phyloP scores from a whole-genome alignment of 2,797 vertebrate genomes.

The Sylvilagus floridanus region DNA sequence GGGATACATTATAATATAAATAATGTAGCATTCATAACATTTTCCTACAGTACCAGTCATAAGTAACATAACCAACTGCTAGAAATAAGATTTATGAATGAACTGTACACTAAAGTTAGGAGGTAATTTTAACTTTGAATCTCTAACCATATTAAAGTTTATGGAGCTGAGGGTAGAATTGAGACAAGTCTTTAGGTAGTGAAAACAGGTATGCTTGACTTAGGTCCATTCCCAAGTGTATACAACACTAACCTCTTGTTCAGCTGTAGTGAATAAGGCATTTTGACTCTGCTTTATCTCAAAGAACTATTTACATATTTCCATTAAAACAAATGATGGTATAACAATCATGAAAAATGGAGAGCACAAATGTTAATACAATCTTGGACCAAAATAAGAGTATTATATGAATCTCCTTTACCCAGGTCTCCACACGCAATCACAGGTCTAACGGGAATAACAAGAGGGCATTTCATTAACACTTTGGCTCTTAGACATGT shows the following conservation, averaged over 20 bases:
- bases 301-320: constrained; percentile 8
- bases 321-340: neutral
- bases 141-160: neutral
- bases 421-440: neutral
- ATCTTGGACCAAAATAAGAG: neutral
- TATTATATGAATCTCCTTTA: neutral
- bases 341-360: constrained; percentile 20
- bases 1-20: constrained; percentile 30
- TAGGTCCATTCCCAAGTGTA: constrained; percentile 1
- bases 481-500: neutral
- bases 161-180: neutral
- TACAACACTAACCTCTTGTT: neutral
- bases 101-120: constrained; percentile 18
- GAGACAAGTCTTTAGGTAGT: neutral
- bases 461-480: neutral
- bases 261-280: constrained; percentile 16
- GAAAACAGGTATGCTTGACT: neutral
- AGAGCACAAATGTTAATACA: neutral
- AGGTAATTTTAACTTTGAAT: constrained; percentile 47
- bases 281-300: neutral
- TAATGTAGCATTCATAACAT: constrained; percentile 60
- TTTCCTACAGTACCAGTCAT: constrained; percentile 40
- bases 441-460: neutral
- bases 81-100: constrained; percentile 65
- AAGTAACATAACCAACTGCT: constrained; percentile 28